Evolutionary conservation across 2,797 vertebrate genomes (phyloP).

Genomic region (Lophotriccus pileatus): DNA sequence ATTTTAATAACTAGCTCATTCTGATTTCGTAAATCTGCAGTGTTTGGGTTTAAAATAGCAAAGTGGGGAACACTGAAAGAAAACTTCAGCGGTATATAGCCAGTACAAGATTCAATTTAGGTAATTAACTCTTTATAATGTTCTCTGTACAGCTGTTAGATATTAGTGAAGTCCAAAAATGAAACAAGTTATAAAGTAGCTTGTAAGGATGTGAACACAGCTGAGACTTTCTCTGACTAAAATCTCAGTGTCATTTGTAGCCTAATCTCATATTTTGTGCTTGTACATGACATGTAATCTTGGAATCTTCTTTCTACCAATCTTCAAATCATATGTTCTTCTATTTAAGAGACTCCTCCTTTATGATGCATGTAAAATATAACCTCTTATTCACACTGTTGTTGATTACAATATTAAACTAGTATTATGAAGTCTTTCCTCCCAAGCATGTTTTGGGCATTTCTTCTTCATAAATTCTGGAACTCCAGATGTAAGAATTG

Average conservation of each 20-base stretch:
- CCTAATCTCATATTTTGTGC: not conserved
- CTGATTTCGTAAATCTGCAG: not conserved
- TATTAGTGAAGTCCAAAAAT: not conserved
- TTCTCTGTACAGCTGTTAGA: not conserved
- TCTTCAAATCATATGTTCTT: not conserved
- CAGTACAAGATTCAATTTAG: not conserved
- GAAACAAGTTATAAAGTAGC: not conserved
- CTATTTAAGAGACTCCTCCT: not conserved
- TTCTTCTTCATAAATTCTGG: not conserved
- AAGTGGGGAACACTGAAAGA: not conserved
- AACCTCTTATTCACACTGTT: not conserved
- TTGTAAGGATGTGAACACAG: not conserved
- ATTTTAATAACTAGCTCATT: not conserved
- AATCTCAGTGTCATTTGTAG: not conserved
- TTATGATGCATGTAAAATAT: not conserved
- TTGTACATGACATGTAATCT: not conserved
- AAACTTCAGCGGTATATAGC: not conserved
- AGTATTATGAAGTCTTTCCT: not conserved
- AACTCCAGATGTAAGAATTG: not conserved
- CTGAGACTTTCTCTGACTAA: not conserved
- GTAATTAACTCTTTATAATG: not conserved
- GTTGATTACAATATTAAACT: not conserved
- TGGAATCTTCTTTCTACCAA: not conserved
- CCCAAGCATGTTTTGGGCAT: fast-evolving
- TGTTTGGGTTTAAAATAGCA: not conserved